These are phyloP conservation scores for Ostrea edulis DNA, from an alignment of 1,140 invertebrate genomes.

Conservation along the genomic window DNA sequence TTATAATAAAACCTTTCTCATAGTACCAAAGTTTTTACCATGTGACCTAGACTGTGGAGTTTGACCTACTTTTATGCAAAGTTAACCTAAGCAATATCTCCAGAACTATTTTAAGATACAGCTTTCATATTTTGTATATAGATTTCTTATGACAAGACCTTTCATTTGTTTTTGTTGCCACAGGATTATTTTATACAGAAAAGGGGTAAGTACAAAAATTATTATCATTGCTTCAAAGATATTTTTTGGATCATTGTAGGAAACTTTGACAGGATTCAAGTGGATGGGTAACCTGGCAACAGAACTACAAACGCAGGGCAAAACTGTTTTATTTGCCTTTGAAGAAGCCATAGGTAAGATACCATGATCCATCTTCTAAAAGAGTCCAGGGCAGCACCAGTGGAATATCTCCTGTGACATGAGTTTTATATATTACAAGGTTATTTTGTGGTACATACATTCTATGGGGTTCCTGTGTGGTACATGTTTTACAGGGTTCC, in stretches of 20 bases:
- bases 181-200: not conserved
- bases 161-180: too few species aligned
- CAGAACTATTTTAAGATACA: too few species aligned
- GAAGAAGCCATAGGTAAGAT: conserved; percentile 86
- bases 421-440: conserved; percentile 80
- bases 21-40: too few species aligned
- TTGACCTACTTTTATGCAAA: not conserved
- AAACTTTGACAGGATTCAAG: conserved; percentile 99
- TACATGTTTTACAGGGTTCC: conserved; percentile 86
- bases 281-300: conserved; percentile 97
- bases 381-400: not conserved
- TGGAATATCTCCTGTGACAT: not conserved
- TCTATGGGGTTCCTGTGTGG: conserved; percentile 74
- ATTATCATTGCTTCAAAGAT: too few species aligned
- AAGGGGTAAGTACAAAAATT: not conserved
- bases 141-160: not conserved
- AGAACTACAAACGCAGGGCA: conserved; percentile 83
- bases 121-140: too few species aligned
- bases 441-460: conserved; percentile 94
- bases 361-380: not conserved
- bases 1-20: too few species aligned
- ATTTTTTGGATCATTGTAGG: conserved; percentile 79
- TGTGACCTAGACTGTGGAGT: not conserved
- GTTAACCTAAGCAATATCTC: not conserved
- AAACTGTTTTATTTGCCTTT: conserved; percentile 94